These are phyloP conservation scores for Arrhamphus sclerolepis DNA, from an alignment of 2,797 vertebrate genomes.

Conservation along the genomic window DNA sequence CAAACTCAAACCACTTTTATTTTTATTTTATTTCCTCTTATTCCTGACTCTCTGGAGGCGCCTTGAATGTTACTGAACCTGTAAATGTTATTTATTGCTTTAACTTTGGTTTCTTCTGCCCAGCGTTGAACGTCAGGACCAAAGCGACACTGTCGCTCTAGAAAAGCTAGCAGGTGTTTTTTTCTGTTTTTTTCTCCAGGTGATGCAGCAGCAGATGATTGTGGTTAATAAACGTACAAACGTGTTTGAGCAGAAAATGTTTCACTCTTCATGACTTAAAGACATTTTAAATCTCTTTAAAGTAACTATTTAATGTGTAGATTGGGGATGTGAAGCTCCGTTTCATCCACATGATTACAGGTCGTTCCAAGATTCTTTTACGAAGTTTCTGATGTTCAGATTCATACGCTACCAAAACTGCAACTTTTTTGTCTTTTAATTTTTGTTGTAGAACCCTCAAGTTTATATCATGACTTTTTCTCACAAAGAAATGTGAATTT, in stretches of 20 bases:
- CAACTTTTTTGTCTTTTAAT: too few relatives aligned
- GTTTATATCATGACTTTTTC: too few relatives aligned
- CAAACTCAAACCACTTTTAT: background rate
- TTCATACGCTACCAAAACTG: too few relatives aligned
- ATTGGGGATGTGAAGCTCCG: too few relatives aligned
- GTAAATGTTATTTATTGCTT: conserved; percentile 72
- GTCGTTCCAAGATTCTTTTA: too few relatives aligned
- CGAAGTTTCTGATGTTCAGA: too few relatives aligned
- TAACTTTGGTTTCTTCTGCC: conserved; percentile 30
- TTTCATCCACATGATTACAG: too few relatives aligned
- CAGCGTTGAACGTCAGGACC: conserved; percentile 64
- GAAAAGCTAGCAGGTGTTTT: too few relatives aligned
- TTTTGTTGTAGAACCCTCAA: too few relatives aligned
- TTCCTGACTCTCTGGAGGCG: conserved; percentile 35
- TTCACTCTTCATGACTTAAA: conserved; percentile 1
- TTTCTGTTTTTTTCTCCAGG: conserved; percentile 47
- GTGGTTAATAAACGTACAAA: conserved; percentile 82
- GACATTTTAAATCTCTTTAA: too few relatives aligned
- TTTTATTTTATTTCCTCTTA: conserved; percentile 13
- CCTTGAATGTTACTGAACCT: conserved; percentile 72
- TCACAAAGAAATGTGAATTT: too few relatives aligned
- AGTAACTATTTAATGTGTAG: too few relatives aligned
- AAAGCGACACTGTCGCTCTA: conserved; percentile 47
- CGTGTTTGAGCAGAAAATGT: conserved; percentile 48
- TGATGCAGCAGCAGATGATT: conserved; percentile 66